Base-by-base conservation (phyloP, 2,888 invertebrate genomes). In the Drosophila ustulata region DNA sequence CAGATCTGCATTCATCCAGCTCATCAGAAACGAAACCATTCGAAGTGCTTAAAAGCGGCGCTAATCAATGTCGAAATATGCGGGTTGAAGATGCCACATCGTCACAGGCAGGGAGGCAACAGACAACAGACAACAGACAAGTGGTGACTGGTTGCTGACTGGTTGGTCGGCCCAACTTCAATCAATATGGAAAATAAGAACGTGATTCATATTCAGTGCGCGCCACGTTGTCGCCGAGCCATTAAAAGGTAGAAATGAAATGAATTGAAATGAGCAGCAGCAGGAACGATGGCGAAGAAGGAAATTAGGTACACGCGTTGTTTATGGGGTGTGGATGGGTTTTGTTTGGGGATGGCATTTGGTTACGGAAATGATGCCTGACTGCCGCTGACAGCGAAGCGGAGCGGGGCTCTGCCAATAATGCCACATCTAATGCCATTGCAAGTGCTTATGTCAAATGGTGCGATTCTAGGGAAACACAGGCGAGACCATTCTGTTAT, bases 131-230 rank as follows among this genome's bases (percentile, higher is more conserved):
- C 18, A 18, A 18, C 18, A 18, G 18, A 18, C 18, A 18, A 18
- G 1, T n/a, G 23, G 4, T n/a, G 4, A 2, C 7, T 1, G 28
- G 7, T 26, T 62, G 43, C 13, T 39, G 32, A 41, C 41, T 32
- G 56, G 37, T 47, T 32, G 56, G 37, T 47, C 47, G 57, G 39
- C 37, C 37, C 41, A 47, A 55, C 69, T 82, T 70, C 75, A 82
- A 82, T 87, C 82, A 86, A 86, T 82, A 86, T 86, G 82, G 68
- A 80, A 86, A 85, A 76, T 76, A 71, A 68, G 66, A 65, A 58
- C 72, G 78, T 78, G 71, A 82, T 82, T 82, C 82, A 82, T 83
- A 82, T 86, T 83, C 87, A 86, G 78, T 71, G 52, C 78, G 87
- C 78, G 85, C 80, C 59, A 59, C 51, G 53, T 59, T 58, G 39